phyloP scores from a whole-genome alignment of 2,113 vertebrate genomes.

The Athene noctua region DNA sequence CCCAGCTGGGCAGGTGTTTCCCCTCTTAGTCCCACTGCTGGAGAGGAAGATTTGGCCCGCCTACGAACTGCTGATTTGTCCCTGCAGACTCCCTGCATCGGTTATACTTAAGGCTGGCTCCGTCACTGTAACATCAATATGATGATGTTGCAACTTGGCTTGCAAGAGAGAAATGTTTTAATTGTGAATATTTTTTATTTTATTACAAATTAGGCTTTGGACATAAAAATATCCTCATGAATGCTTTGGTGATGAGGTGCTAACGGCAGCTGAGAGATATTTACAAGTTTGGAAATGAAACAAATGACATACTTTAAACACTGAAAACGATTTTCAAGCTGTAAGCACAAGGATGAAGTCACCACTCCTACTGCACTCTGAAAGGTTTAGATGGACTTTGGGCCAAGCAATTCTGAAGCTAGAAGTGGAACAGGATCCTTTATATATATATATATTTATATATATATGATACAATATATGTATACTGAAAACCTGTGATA shows the following conservation, averaged over 20 bases:
- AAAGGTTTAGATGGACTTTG: conserved; percentile 62
- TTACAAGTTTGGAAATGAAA: conserved; percentile 47
- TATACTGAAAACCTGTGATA: conserved; percentile 72
- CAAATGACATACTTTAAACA: conserved; percentile 36
- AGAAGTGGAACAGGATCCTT: conserved; percentile 55
- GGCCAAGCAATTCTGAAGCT: conserved; percentile 57
- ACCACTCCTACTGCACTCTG: conserved; percentile 52
- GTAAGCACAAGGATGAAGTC: conserved; percentile 57
- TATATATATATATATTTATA: conserved; percentile 61
- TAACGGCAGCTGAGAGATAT: neutral
- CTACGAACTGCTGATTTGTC: neutral
- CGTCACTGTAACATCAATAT: neutral
- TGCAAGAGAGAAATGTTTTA: conserved; percentile 54
- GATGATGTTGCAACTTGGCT: conserved; percentile 45
- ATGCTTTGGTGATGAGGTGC: conserved; percentile 47
- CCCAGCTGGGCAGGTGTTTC: neutral
- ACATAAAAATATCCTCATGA: conserved; percentile 61
- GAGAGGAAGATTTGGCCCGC: neutral
- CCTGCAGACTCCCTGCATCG: neutral
- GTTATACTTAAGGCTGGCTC: neutral
- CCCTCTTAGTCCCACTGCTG: neutral
- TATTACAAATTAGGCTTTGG: conserved; percentile 60
- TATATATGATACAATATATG: conserved; percentile 62
- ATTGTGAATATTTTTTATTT: conserved; percentile 34
- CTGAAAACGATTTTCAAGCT: conserved; percentile 11